Percentiles rank a stretch among this genome's conserved stretches.
These are phyloP conservation scores for Orchesella flavescens DNA, from an alignment of 2,888 invertebrate species.

Conservation along the genomic window DNA sequence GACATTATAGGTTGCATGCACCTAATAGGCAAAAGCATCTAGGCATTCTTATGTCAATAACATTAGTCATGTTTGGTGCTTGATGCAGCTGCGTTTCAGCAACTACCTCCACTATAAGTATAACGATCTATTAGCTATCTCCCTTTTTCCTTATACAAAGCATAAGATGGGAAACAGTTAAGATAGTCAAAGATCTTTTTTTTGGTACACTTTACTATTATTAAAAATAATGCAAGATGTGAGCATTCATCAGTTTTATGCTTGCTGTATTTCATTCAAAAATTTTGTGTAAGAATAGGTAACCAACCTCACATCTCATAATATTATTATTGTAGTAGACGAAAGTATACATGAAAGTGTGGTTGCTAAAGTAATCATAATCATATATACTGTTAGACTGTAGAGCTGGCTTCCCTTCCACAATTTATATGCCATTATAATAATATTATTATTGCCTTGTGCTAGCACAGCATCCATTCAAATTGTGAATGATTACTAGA, in stretches of 20 bases:
- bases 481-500: not conserved
- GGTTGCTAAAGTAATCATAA: not conserved
- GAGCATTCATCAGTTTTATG: conserved; percentile 38
- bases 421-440: not conserved
- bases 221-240: conserved; percentile 33
- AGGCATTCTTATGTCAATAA: too few species aligned
- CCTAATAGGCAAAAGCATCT: too few species aligned
- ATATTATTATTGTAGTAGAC: not conserved
- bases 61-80: too few species aligned
- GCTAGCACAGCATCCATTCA: not conserved
- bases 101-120: too few species aligned
- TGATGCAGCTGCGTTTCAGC: too few species aligned
- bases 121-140: not conserved
- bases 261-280: conserved; percentile 44
- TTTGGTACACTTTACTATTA: conserved; percentile 10
- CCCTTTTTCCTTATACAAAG: conserved; percentile 23
- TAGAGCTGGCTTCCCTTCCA: not conserved
- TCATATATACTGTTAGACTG: too few species aligned
- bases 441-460: not conserved
- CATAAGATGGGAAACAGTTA: conserved; percentile 19
- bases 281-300: not conserved
- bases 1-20: too few species aligned
- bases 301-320: not conserved
- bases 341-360: not conserved
- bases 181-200: conserved; percentile 2